Conservation (phyloP, 1,140 invertebrate species). For the Drosophila fuyamai region DNA sequence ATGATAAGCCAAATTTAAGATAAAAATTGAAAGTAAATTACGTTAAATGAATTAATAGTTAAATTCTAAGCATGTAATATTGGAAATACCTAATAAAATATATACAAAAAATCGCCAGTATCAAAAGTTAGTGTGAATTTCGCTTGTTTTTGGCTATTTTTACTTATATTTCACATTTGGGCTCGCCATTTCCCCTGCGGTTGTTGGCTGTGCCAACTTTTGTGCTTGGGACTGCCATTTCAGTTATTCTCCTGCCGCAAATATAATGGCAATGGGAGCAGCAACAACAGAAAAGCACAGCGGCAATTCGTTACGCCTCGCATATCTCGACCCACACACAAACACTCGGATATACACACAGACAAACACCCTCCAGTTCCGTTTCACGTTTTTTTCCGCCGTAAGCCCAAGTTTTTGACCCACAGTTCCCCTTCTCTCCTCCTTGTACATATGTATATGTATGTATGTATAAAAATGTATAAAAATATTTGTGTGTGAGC, state of each 20-base stretch:
- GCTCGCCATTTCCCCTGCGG: conserved; percentile 12
- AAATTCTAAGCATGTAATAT: no score
- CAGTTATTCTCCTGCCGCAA: conserved; percentile 68
- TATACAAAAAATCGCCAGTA: not conserved
- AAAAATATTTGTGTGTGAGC: conserved; percentile 4
- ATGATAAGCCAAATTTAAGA: no score
- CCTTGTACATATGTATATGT: conserved; percentile 25
- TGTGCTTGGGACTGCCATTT: conserved; percentile 68
- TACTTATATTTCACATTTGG: conserved; percentile 30
- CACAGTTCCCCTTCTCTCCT: conserved; percentile 1
- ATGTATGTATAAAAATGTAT: not conserved
- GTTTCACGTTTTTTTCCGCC: conserved; percentile 8
- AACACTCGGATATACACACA: conserved; percentile 19
- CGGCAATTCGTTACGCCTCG: conserved; percentile 67
- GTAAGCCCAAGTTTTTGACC: conserved; percentile 29
- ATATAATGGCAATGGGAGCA: conserved; percentile 34
- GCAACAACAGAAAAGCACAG: conserved; percentile 32
- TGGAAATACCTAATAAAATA: not conserved
- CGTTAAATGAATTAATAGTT: no score
- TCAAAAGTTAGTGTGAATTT: not conserved
- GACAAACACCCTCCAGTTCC: conserved; percentile 61
- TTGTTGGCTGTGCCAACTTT: conserved; percentile 56
- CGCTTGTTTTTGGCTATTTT: not conserved
- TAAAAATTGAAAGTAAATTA: no score
- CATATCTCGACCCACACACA: conserved; percentile 49